Conservation (phyloP, 1,140 invertebrate genomes). For the Philotrypesis tridentata region DNA sequence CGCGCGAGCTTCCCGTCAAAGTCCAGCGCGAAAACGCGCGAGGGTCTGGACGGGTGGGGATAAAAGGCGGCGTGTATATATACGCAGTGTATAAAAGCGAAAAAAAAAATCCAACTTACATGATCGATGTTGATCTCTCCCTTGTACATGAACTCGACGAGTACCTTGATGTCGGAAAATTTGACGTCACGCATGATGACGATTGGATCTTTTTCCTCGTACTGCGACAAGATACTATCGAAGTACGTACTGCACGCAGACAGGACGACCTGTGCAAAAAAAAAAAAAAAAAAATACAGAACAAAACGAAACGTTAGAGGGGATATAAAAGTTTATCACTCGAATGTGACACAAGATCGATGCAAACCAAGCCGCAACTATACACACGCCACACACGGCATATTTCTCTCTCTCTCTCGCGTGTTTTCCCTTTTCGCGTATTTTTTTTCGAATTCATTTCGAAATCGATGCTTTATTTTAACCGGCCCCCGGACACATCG, state of each 20-base stretch:
- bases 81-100: background rate
- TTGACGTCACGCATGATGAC: constrained; percentile 90
- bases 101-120: constrained; percentile 76
- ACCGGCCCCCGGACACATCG: too few species aligned
- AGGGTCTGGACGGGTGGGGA: too few species aligned
- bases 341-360: constrained; percentile 39
- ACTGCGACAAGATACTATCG: constrained; percentile 89
- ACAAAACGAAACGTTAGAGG: too few species aligned
- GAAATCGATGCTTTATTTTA: constrained; percentile 21
- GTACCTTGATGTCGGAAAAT: constrained; percentile 87
- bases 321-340: constrained; percentile 40
- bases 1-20: constrained; percentile 1
- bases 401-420: constrained; percentile 3
- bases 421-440: background rate
- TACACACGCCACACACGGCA: background rate
- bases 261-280: constrained; percentile 76
- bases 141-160: constrained; percentile 96
- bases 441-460: constrained; percentile 34
- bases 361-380: background rate
- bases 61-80: background rate
- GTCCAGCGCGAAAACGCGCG: background rate
- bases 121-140: constrained; percentile 96
- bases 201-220: constrained; percentile 90
- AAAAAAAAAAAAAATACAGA: too few species aligned
- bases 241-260: constrained; percentile 92